Base-by-base conservation (phyloP, 2,888 invertebrate species). In the Invenusta paracnida region DNA sequence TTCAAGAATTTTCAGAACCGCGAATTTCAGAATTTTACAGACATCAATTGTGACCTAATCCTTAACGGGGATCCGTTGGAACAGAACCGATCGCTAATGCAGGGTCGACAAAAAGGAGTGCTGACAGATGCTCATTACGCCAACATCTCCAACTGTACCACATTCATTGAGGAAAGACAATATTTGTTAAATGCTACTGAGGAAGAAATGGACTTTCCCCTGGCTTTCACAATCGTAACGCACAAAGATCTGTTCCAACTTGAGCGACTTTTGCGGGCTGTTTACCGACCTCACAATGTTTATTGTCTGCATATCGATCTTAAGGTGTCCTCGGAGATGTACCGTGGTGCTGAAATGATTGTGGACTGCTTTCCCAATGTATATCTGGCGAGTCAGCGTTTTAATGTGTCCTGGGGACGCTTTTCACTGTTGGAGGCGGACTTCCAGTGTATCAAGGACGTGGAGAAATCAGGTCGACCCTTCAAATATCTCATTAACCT, bases 291-390 rank as follows among this genome's bases (percentile, higher is more conserved):
- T 2, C 90, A 90, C 83, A 90, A 91, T 86, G 85, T 89, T 25
- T 91, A 90, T 87, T 91, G 91, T 87, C 88, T 91, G 11, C 90
- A 90, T 83, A 89, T 91, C 0, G 91, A 91, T 85, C 88, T 85
- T 17, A 90, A 90, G 79, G 86, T 90, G 0, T 29, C 85, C 1
- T 67, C 81, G 1, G 85, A 84, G 0, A 84, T 89, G 0, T 88
- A 87, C 79, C 84, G 88, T 0, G 84, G 88, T 0, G 88, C 90
- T 31, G 86, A 87, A 66, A 86, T 84, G n/a, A 87, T 89, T 0
- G 87, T 88, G 0, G 31, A 66, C 0, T 90, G 90, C 85, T 88
- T 90, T 85, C 87, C 88, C 25, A 90, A 90, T 86, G 89, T 90
- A 0, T 83, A 88, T n/a, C 87, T 90, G 2, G 86, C 89, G 0